Base-by-base conservation (phyloP, 2,888 invertebrate genomes). In the Drosophila colorata region DNA sequence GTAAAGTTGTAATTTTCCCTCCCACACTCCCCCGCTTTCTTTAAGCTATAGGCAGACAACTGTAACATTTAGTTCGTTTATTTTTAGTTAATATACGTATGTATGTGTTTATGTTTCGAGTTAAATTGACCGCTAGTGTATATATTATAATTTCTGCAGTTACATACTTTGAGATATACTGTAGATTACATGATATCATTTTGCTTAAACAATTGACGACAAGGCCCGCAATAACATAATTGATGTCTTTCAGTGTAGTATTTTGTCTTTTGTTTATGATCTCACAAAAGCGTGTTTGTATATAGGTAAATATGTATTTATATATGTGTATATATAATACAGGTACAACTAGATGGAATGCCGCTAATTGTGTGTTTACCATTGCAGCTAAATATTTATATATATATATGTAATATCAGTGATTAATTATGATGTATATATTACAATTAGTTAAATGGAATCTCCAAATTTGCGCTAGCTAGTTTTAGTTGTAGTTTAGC, bases 31-130 rank as follows among this genome's bases (percentile, higher is more conserved):
- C 13, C 33, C 33, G 33, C 4, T 4, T 33, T 33, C 13, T 4
- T 13, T 13, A 33, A 33, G 33, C 16, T 9, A 23, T n/a, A 28
- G 2, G 1, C 20, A 23, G 11, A 37, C 31, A 40, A 11, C 43
- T 46, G 57, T 68, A 79, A 72, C 76, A 85, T 82, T 82, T 70
- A 81, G 69, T 79, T 71, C 56, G 44, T 81, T 85, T 81, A 86
- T 86, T 81, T 75, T 70, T 78, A 57, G 48, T 68, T 78, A 64
- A 52, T 67, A 72, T 67, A 41, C 71, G 80, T 85, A 85, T 66
- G 60, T 72, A 48, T 43, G 16, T 44, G 13, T 49, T 16, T 52
- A 20, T 64, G 52, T 37, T 70, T 64, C 68, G 59, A 65, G 61
- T 64, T 60, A 74, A 78, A 81, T 85, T 84, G 70, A 81, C 68